Evolutionary conservation across 2,888 invertebrate genomes (phyloP).

Genomic region (Carterocephalus palaemon): DNA sequence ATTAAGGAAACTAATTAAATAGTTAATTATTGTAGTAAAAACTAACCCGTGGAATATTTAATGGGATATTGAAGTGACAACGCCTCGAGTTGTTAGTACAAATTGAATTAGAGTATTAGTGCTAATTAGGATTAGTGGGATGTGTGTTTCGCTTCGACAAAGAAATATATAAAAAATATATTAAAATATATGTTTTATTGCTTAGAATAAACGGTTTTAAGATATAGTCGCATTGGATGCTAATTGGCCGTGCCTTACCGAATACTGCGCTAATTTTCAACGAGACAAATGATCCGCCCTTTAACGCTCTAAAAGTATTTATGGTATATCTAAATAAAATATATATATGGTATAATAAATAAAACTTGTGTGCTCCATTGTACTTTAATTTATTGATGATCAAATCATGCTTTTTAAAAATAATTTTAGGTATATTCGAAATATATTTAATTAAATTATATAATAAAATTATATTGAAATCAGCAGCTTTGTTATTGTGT

Average conservation of each 20-base stretch:
- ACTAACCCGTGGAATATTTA: background rate
- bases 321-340: too few relatives aligned
- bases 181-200: conserved; percentile 6
- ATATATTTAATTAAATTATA: too few relatives aligned
- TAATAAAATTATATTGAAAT: too few relatives aligned
- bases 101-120: conserved; percentile 27
- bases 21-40: background rate
- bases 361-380: too few relatives aligned
- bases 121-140: conserved; percentile 69
- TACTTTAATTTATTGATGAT: background rate
- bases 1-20: too few relatives aligned
- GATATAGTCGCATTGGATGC: conserved; percentile 6
- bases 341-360: too few relatives aligned
- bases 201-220: conserved; percentile 7
- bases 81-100: conserved; percentile 8
- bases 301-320: too few relatives aligned
- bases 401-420: background rate
- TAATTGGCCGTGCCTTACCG: conserved; percentile 1
- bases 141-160: conserved; percentile 48
- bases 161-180: conserved; percentile 23
- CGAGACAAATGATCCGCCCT: too few relatives aligned
- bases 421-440: too few relatives aligned
- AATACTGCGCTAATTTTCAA: conserved; percentile 2
- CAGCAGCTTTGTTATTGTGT: too few relatives aligned
- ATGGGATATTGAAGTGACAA: background rate